Evolutionary conservation across 2,113 vertebrate genomes (phyloP).

Genomic region (Chroicocephalus ridibundus): DNA sequence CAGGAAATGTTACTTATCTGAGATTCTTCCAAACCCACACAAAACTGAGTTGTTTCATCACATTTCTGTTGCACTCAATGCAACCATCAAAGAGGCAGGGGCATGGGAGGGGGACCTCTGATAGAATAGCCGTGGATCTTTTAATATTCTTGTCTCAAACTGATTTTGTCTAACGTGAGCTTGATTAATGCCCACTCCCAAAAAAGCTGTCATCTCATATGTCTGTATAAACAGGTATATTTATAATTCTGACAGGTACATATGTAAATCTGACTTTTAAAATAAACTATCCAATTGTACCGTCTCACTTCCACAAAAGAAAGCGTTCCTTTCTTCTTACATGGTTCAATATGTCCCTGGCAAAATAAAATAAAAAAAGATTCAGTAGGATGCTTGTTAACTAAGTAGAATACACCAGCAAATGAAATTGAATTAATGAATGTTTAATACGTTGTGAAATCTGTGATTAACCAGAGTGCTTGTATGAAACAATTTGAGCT

Average conservation of each 20-base stretch:
- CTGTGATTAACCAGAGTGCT: not conserved
- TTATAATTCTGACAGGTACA: not conserved
- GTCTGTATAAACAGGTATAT: not conserved
- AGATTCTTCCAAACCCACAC: not conserved
- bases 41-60: not conserved
- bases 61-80: not conserved
- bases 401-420: not conserved
- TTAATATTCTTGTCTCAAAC: not conserved
- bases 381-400: not conserved
- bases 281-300: not conserved
- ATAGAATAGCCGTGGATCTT: not conserved
- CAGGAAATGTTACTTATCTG: not conserved
- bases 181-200: not conserved
- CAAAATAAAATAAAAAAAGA: not conserved
- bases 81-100: not conserved
- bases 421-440: not conserved
- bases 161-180: not conserved
- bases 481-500: not conserved
- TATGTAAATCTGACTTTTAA: not conserved
- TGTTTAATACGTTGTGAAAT: not conserved
- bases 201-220: not conserved
- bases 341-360: not conserved
- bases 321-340: not conserved
- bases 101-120: fast-evolving
- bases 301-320: not conserved